Base-by-base conservation (phyloP, 2,797 vertebrate species). In the Diplodus puntazzo region DNA sequence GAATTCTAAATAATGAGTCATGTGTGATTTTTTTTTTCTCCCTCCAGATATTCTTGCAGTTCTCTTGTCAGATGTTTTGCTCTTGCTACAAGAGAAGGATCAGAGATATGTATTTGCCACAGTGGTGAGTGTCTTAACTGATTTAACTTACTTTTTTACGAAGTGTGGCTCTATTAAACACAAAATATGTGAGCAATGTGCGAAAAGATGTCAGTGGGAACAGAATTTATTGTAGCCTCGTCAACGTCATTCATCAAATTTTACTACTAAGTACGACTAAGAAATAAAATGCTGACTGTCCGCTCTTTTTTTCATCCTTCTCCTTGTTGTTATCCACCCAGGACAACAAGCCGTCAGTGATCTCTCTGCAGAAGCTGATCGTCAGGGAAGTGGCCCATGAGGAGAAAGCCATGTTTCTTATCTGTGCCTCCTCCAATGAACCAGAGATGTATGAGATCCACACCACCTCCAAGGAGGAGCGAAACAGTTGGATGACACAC, bases 31-130 rank as follows among this genome's bases (percentile, higher is more conserved):
- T 2, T 65, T 42, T 77, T 65, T 42, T 77, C 42, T 72, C 21
- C 34, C 86, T 87, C 1, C 81, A 99, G 98, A 99, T 83, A 95
- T 98, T 79, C 94, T 98, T 20, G 98, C 97, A 7, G 96, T 99
- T 74, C 95, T 99, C 39, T 90, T 99, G 67, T 96, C 96, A 0
- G 98, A 99, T 14, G 97, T 98, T 18, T 92, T 99, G 46, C 77
- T 99, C 75, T 90, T 99, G 48, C 92, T 99, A 5, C 98, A 99
- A 91, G 98, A 99, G 71, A 99, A 99, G 86, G 98, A 99, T 87
- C 98, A 99, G 93, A 96, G 96, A 94, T 98, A 96, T 0, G 83
- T 92, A 0, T 99, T 99, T 88, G 96, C 98, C 4, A 95, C 97
- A 8, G 96, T 99, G 96, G 98, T 99, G 85, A 68, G 97, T 96